Conservation (phyloP, 2,888 invertebrate genomes). For the Notocelia uddmanniana region DNA sequence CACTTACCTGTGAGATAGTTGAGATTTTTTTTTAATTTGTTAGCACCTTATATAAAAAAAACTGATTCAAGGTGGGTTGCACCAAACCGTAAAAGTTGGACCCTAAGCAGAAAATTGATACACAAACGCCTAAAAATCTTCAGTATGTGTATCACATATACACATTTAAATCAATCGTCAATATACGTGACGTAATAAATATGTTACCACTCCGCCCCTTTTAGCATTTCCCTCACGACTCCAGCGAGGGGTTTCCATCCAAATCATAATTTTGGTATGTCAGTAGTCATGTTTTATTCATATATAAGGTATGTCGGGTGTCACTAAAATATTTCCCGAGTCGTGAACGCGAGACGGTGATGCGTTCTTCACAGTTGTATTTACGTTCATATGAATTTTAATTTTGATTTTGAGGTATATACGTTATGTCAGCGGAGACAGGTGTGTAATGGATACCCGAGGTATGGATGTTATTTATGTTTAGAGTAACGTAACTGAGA, state of each 20-base stretch:
- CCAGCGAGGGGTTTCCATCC: conserved; percentile 30
- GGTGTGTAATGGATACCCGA: no score
- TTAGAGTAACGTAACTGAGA: no score
- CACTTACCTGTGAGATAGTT: no score
- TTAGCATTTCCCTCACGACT: conserved; percentile 33
- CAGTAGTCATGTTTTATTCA: conserved; percentile 43
- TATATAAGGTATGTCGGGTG: conserved; percentile 25
- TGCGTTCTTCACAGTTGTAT: background rate
- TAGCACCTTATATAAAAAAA: no score
- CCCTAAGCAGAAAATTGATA: background rate
- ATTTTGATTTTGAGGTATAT: background rate
- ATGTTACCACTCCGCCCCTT: conserved; percentile 12
- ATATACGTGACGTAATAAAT: conserved; percentile 13
- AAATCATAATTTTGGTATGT: conserved; percentile 45
- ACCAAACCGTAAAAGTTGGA: no score
- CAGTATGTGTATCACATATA: conserved; percentile 24
- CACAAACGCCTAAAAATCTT: background rate
- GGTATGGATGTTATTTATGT: no score
- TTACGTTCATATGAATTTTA: background rate
- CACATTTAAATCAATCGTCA: conserved; percentile 40
- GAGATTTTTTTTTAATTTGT: no score
- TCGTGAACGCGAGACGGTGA: background rate
- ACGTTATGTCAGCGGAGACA: background rate
- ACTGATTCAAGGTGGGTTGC: no score
- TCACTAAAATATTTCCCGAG: conserved; percentile 31